Evolutionary conservation across 2,888 invertebrate species (phyloP), one percentile per base, ranked within the genome.

Genomic region (Nebria brevicollis): DNA sequence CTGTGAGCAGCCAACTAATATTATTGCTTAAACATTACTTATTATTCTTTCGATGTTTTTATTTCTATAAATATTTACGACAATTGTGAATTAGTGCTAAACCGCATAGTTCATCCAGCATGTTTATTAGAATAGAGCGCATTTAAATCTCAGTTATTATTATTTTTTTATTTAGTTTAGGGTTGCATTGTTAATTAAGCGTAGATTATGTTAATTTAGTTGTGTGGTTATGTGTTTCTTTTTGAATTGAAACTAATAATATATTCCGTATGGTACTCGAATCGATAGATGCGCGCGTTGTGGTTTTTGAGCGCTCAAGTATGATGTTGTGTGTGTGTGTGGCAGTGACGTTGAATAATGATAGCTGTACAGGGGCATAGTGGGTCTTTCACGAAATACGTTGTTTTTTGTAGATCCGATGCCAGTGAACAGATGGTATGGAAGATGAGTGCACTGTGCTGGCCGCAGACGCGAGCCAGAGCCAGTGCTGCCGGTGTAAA

Each of bases 401-500:
- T 70, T 42, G 42, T 41, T 43, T 87, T 85, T 89, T 89, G 73
- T 87, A 89, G 89, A 86, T 87, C 86, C 86, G 87, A 87, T 87
- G 87, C 87, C 86, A 87, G 87, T 87, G 87, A 41, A 41, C 72
- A 41, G 20, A 81, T 76, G 81, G 65, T 77, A 81, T 81, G 81
- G 81, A 81, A 77, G 81, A 81, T 81, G 81, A 82, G 72, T 82
- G 78, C 68, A 34, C 42, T 77, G 78, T 75, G 41, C 75, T 81
- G 82, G 82, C 79, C 85, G 86, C 81, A 77, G 90, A 89, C 88
- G 88, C 86, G 86, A 86, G 88, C 90, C 89, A 90, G 90, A 86
- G 88, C 90, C 89, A 90, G 90, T 90, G 91, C 90, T 90, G 89
- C 89, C 87, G 87, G 88, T 88, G 89, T 88, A 87, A 90, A 90